A percentile compares a stretch with the other conserved stretches of the same genome.
Evolutionary conservation across 2,888 invertebrate genomes (phyloP).

Genomic region (Caenorhabditis uteleia): DNA sequence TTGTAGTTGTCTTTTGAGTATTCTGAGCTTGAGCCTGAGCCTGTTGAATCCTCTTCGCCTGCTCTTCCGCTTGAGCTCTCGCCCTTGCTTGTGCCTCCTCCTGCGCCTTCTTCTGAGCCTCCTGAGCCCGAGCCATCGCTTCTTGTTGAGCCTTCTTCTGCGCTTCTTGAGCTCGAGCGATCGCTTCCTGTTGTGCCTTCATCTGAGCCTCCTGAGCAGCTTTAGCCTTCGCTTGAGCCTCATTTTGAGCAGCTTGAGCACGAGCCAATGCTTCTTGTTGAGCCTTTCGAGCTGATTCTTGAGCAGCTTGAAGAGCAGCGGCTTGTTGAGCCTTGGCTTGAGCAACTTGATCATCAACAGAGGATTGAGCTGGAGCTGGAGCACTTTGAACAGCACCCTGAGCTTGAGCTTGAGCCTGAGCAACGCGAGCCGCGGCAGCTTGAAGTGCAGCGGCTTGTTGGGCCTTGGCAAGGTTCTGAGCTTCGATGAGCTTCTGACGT

Average conservation of each 20-base stretch:
- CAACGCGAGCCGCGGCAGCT: conserved; percentile 47
- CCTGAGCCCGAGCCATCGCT: conserved; percentile 14
- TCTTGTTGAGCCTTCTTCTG: conserved; percentile 24
- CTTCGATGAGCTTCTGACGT: conserved; percentile 42
- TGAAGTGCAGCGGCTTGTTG: conserved; percentile 52
- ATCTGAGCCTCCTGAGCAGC: conserved; percentile 54
- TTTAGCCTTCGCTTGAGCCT: conserved; percentile 52
- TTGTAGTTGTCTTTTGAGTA: conserved; percentile 2
- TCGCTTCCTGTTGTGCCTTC: conserved; percentile 40
- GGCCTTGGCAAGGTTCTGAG: conserved; percentile 45
- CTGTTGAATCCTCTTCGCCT: conserved; percentile 13
- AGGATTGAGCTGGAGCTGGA: conserved; percentile 26
- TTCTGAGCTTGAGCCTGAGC: conserved; percentile 20
- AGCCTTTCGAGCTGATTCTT: conserved; percentile 33
- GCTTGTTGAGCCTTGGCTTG: conserved; percentile 20
- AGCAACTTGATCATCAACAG: not conserved
- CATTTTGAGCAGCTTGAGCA: conserved; percentile 39
- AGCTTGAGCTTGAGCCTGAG: conserved; percentile 35
- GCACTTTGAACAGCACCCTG: conserved; percentile 21
- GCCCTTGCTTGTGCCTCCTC: conserved; percentile 28
- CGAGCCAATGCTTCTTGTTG: conserved; percentile 22
- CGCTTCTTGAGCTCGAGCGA: conserved; percentile 20
- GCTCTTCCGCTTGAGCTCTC: conserved; percentile 19
- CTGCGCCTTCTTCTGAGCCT: conserved; percentile 32
- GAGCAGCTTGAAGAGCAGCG: conserved; percentile 20